Conservation (phyloP, 1,140 invertebrate genomes). For the Telenomus remus region DNA sequence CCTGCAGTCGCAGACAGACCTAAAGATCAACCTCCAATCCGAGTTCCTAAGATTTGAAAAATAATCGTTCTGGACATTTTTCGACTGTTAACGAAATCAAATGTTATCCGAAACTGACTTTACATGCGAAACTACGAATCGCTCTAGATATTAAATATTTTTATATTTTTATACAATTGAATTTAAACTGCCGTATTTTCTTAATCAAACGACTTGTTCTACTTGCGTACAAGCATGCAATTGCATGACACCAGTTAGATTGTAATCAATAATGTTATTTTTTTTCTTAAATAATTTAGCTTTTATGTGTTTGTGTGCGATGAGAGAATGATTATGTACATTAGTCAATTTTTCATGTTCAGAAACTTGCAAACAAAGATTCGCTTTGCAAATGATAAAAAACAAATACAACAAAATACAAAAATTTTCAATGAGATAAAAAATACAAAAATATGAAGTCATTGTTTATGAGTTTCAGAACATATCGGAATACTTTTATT, state of each 20-base stretch:
- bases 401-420: too few species aligned
- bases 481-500: neutral
- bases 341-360: too few species aligned
- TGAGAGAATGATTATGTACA: slow-evolving; percentile 16
- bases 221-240: too few species aligned
- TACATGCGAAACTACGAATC: slow-evolving; percentile 8
- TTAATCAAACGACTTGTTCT: neutral
- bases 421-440: too few species aligned
- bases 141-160: slow-evolving; percentile 19
- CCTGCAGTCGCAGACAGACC: neutral
- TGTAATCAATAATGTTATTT: too few species aligned
- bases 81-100: neutral
- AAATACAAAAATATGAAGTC: neutral
- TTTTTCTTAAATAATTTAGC: slow-evolving; percentile 15
- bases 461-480: neutral
- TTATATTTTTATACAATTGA: slow-evolving; percentile 32
- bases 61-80: neutral
- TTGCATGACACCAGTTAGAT: too few species aligned
- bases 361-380: too few species aligned
- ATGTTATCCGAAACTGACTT: slow-evolving; percentile 1
- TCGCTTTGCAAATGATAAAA: too few species aligned
- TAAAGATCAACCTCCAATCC: neutral
- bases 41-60: slow-evolving; percentile 13
- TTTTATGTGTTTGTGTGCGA: slow-evolving; percentile 13
- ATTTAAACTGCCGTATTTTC: slow-evolving; percentile 13